Conservation (phyloP, 2,888 invertebrate species). For the Homarus gammarus region DNA sequence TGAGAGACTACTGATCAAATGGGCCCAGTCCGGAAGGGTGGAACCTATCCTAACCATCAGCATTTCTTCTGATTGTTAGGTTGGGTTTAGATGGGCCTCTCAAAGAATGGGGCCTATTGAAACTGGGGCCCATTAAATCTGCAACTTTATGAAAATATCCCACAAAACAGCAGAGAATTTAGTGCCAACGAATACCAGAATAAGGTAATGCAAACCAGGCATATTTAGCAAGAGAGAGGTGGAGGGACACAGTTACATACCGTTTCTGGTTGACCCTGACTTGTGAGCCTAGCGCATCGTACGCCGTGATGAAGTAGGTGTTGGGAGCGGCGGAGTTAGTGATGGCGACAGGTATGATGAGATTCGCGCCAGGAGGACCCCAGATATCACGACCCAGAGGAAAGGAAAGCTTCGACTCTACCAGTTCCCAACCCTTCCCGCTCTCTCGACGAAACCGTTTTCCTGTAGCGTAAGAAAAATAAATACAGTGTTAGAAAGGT, state of each 20-base stretch:
- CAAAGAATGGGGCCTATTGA: too few relatives aligned
- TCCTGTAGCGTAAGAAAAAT: constrained; percentile 38
- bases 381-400: constrained; percentile 58
- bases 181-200: too few relatives aligned
- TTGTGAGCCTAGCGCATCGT: constrained; percentile 40
- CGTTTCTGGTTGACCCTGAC: constrained; percentile 21
- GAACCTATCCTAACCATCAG: too few relatives aligned
- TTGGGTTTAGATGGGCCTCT: too few relatives aligned
- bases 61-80: too few relatives aligned
- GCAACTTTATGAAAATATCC: too few relatives aligned
- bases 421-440: constrained; percentile 36
- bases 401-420: constrained; percentile 35
- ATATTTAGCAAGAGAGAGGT: too few relatives aligned
- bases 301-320: constrained; percentile 52
- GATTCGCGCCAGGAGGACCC: constrained; percentile 43
- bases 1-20: too few relatives aligned
- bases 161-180: too few relatives aligned
- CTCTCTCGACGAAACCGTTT: constrained; percentile 55
- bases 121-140: too few relatives aligned
- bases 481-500: background rate
- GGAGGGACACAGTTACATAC: background rate
- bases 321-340: constrained; percentile 13
- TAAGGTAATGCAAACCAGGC: too few relatives aligned
- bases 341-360: constrained; percentile 50
- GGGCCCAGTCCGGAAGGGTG: too few relatives aligned